Conservation (phyloP, 2,888 invertebrate genomes). For the Standfussiana lucernea region DNA sequence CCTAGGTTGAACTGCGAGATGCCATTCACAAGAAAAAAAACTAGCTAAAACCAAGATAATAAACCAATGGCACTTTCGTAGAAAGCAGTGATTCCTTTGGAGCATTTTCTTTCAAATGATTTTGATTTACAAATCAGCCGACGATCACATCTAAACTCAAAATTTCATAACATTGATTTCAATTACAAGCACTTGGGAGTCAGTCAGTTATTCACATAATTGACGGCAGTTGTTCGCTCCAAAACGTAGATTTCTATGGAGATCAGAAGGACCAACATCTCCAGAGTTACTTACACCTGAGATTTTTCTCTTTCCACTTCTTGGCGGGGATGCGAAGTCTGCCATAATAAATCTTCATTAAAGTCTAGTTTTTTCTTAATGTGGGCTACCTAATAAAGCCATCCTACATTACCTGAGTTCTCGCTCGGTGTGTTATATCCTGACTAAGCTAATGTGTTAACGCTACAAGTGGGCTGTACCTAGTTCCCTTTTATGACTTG, state of each 20-base stretch:
- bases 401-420: slow-evolving; percentile 40
- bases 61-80: neutral
- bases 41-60: neutral
- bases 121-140: neutral
- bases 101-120: neutral
- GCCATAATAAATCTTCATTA: slow-evolving; percentile 18
- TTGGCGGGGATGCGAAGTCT: neutral
- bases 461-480: slow-evolving; percentile 58
- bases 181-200: neutral
- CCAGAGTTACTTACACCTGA: neutral
- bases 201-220: neutral
- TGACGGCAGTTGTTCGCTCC: neutral
- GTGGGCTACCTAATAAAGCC: slow-evolving; percentile 20
- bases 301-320: neutral
- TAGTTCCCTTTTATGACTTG: slow-evolving; percentile 57
- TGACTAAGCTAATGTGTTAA: slow-evolving; percentile 50
- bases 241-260: neutral
- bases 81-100: neutral
- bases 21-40: too few relatives aligned
- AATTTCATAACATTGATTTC: neutral
- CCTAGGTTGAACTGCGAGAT: too few relatives aligned
- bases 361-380: neutral
- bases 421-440: slow-evolving; percentile 35
- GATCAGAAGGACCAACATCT: neutral
- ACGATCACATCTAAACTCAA: neutral